Conservation (phyloP, 2,113 vertebrate genomes). For the Mirza zaza region DNA sequence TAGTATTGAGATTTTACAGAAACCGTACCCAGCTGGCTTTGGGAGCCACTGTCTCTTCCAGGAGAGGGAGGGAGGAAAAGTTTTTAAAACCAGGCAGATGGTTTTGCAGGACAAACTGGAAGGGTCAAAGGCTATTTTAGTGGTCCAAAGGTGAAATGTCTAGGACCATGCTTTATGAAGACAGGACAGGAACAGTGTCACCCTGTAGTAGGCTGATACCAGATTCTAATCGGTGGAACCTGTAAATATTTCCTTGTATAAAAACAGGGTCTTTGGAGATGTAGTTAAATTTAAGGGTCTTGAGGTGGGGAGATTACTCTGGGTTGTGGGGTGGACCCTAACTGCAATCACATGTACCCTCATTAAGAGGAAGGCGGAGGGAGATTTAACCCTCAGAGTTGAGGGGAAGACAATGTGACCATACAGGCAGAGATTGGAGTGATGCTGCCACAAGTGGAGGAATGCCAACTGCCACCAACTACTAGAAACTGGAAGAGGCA, state of each 20-base stretch:
- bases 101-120: not conserved
- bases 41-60: not conserved
- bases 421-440: not conserved
- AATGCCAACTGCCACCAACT: not conserved
- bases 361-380: not conserved
- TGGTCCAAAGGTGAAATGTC: not conserved
- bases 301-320: not conserved
- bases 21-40: not conserved
- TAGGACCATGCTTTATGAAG: not conserved
- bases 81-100: not conserved
- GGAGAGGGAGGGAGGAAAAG: not conserved
- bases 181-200: not conserved
- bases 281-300: not conserved
- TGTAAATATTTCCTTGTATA: not conserved
- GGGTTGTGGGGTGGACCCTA: not conserved
- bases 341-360: not conserved
- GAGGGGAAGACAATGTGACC: not conserved
- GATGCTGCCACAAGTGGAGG: not conserved
- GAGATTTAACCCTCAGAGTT: not conserved
- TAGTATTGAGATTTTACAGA: not conserved
- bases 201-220: not conserved
- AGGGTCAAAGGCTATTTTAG: not conserved
- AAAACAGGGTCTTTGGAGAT: not conserved
- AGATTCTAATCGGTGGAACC: not conserved
- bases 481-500: not conserved